Evolutionary conservation across 2,113 vertebrate genomes (phyloP).

Genomic region (Tachuris rubrigastra): DNA sequence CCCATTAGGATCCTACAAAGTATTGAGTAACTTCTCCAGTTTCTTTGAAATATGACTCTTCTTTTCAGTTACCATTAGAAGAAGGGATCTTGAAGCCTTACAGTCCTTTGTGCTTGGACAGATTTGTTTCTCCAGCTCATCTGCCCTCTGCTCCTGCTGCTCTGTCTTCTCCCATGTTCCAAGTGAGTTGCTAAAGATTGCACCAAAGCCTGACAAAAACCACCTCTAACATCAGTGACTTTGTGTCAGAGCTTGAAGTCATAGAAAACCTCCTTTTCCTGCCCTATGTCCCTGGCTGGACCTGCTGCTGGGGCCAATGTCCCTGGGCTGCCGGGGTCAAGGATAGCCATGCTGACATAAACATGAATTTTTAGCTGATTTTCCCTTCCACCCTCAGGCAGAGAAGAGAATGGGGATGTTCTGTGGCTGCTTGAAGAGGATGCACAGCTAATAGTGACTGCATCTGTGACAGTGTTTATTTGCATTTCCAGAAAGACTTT

Average conservation of each 20-base stretch:
- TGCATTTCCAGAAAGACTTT: slow-evolving; percentile 42
- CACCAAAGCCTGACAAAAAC: neutral
- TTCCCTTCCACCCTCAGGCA: neutral
- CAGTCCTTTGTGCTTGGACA: neutral
- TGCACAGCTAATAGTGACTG: neutral
- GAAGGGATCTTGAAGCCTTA: neutral
- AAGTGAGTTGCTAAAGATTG: neutral
- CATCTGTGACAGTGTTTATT: slow-evolving; percentile 29
- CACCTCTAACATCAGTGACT: neutral
- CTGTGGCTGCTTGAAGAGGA: neutral
- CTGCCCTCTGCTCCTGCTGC: neutral
- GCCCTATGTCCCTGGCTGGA: neutral
- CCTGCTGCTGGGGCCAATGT: neutral
- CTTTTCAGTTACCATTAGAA: neutral
- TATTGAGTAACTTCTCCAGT: neutral
- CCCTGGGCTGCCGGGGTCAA: accelerated
- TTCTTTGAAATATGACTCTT: neutral
- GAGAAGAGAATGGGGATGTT: neutral
- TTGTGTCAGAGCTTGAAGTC: neutral
- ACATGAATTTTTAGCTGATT: neutral
- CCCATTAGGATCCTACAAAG: neutral
- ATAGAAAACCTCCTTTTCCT: neutral
- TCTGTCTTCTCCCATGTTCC: neutral
- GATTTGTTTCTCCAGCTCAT: neutral
- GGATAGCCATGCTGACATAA: neutral